phyloP scores from a whole-genome alignment of 1,140 invertebrate species.

The Arctopsyche grandis region DNA sequence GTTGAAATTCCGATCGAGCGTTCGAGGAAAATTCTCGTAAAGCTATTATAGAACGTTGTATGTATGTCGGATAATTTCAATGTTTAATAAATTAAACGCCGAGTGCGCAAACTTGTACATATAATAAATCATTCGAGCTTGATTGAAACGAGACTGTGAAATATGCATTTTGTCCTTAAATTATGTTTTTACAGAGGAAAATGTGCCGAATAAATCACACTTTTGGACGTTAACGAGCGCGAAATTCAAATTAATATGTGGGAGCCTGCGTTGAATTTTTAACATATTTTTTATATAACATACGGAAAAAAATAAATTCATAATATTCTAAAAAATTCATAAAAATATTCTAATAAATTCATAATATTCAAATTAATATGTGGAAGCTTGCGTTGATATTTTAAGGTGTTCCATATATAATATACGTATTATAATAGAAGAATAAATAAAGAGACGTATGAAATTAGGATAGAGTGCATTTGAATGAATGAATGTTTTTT shows the following conservation, averaged over 20 bases:
- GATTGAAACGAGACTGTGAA: not conserved
- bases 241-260: not conserved
- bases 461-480: no score
- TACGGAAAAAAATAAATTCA: no score
- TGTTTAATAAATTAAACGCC: conserved; percentile 8
- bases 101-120: conserved; percentile 13
- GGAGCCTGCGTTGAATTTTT: not conserved
- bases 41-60: not conserved
- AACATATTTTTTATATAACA: not conserved
- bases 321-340: no score
- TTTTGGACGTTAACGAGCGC: conserved; percentile 10
- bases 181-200: not conserved
- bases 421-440: no score
- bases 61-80: not conserved
- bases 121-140: conserved; percentile 7
- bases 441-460: no score
- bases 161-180: not conserved
- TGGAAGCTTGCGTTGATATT: not conserved
- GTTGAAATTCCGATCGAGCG: not conserved
- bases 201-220: conserved; percentile 10
- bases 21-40: not conserved
- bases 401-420: not conserved
- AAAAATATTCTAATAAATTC: no score
- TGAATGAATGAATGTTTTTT: no score
- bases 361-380: not conserved